A percentile compares a stretch with the other conserved stretches of the same genome.
These are phyloP conservation scores for Callosobruchus maculatus DNA, from an alignment of 2,888 invertebrate genomes.

Conservation along the genomic window DNA sequence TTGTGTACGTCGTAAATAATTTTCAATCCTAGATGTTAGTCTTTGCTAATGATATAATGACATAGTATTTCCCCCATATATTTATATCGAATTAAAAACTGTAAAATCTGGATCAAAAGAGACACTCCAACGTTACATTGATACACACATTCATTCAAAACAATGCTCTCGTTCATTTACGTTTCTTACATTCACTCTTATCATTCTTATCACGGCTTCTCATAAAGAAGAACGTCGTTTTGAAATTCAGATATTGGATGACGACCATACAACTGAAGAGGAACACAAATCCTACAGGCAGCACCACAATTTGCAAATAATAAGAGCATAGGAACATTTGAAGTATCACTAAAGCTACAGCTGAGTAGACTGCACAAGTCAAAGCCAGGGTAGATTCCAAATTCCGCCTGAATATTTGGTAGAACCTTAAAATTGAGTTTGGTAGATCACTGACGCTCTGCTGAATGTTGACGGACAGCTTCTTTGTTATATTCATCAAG, in stretches of 20 bases:
- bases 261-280: slow-evolving; percentile 28
- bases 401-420: slow-evolving; percentile 14
- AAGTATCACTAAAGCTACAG: slow-evolving; percentile 25
- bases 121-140: background rate
- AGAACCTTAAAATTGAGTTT: slow-evolving; percentile 12
- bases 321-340: slow-evolving; percentile 33
- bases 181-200: background rate
- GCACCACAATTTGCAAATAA: slow-evolving; percentile 24
- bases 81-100: background rate
- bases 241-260: slow-evolving; percentile 25
- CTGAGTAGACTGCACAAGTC: slow-evolving; percentile 27
- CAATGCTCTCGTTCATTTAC: background rate
- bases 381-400: slow-evolving; percentile 23
- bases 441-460: background rate
- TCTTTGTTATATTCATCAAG: slow-evolving; percentile 14
- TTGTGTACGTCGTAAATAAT: too few species aligned
- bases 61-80: background rate
- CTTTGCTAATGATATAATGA: background rate
- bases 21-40: background rate
- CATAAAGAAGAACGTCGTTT: slow-evolving; percentile 10
- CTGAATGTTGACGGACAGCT: slow-evolving; percentile 9
- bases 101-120: background rate
- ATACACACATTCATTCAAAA: background rate
- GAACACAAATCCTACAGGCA: slow-evolving; percentile 37
- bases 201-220: slow-evolving; percentile 4